Base-by-base conservation (phyloP, 1,140 invertebrate species). In the Aphaenogaster rudis region DNA sequence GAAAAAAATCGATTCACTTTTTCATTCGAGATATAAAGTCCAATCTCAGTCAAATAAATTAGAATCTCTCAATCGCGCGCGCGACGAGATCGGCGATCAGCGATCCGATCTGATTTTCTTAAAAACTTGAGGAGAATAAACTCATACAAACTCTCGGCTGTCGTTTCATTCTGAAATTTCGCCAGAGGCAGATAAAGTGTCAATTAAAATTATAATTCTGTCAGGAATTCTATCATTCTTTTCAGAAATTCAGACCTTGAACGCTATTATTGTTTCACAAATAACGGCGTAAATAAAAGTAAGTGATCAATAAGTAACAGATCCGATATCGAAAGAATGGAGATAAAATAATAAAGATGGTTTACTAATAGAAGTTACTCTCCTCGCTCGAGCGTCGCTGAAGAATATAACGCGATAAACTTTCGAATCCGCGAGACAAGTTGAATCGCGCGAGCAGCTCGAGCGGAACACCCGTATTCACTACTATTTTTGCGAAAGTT, bases 401-500 rank as follows among this genome's bases (percentile, higher is more conserved):
- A 36, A 74, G 72, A 33, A 81, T 59, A 71, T 28, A n/a, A 28
- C 72, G 78, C 77, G 66, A 86, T 69, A 80, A 86, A 69, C 85
- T 80, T 81, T 82, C 78, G 85, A 42, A 48, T 81, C 48, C 52
- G 21, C 54, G 50, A 48, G 64, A 86, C 78, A 50, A 71, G 77
- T 71, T 48, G 76, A 69, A 80, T 80, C 54, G 48, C 63, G 77
- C 78, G 50, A 81, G n/a, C 77, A 69, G 42, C 50, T 67, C 78
- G 52, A 61, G 77, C 78, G 77, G 66, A 81, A 81, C 45, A 36
- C 21, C 50, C 72, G 77, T 86, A 67, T 81, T 86, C 78, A 50
- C 64, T 66, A 86, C 52, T 57, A 86, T 86, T 86, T 86, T 86
- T 80, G 78, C 77, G 42, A 81, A 86, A 86, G 78, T 81, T 86